phyloP scores from a whole-genome alignment of 2,888 invertebrate genomes.

The Pheosia tremula region DNA sequence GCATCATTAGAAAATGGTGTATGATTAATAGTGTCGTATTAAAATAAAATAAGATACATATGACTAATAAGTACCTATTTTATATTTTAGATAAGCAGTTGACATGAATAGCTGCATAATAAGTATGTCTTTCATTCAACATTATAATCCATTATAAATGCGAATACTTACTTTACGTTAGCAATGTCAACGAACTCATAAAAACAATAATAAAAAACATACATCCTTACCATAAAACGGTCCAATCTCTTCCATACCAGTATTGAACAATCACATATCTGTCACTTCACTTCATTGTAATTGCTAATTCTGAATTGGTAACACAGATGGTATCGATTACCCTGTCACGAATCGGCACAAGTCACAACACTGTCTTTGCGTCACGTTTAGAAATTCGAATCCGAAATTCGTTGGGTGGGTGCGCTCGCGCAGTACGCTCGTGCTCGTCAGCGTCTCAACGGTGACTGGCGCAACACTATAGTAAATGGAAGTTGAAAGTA shows the following conservation, averaged over 20 bases:
- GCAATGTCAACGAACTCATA: constrained; percentile 44
- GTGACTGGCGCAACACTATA: constrained; percentile 65
- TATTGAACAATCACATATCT: constrained; percentile 68
- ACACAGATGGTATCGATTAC: constrained; percentile 51
- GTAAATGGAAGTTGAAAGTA: constrained; percentile 25
- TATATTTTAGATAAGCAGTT: background rate
- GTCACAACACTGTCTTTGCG: constrained; percentile 58
- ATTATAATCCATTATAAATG: constrained; percentile 10
- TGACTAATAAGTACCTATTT: background rate
- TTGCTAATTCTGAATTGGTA: constrained; percentile 37
- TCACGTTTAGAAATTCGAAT: constrained; percentile 60
- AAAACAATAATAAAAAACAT: constrained; percentile 47
- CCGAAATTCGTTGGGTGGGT: constrained; percentile 41
- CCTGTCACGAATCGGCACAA: constrained; percentile 55
- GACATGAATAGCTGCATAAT: background rate
- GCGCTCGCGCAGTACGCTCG: constrained; percentile 56
- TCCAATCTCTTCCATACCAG: constrained; percentile 48
- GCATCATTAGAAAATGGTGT: too few relatives aligned
- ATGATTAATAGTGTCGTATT: too few relatives aligned
- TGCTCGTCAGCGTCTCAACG: constrained; percentile 55
- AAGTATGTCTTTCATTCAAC: background rate
- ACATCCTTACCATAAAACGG: constrained; percentile 70
- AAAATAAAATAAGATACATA: background rate
- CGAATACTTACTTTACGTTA: constrained; percentile 17
- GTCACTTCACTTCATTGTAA: constrained; percentile 58